These are phyloP conservation scores for Brachyptera risi DNA, from an alignment of 2,888 invertebrate genomes.

Conservation along the genomic window DNA sequence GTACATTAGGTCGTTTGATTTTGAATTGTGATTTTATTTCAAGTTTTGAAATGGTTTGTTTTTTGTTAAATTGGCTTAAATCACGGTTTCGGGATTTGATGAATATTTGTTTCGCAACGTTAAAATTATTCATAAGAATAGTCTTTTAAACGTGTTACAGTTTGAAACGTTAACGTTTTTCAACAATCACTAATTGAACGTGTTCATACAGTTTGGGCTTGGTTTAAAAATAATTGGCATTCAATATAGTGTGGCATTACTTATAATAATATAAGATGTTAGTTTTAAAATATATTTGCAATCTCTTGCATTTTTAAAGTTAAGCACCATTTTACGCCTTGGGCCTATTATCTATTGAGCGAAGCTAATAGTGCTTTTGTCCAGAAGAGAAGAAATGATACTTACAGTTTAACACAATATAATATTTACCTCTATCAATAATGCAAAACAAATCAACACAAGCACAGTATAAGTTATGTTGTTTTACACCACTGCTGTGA, in stretches of 20 bases:
- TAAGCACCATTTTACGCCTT: background rate
- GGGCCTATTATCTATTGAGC: no score
- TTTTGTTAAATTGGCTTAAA: constrained; percentile 17
- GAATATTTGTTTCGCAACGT: constrained; percentile 24
- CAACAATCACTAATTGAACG: no score
- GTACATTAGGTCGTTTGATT: background rate
- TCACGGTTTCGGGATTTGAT: constrained; percentile 30
- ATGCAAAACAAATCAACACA: no score
- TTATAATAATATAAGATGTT: background rate
- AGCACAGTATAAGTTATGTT: background rate
- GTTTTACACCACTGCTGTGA: constrained; percentile 57
- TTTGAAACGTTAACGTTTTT: background rate
- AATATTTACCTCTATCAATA: no score
- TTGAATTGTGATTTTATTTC: constrained; percentile 18
- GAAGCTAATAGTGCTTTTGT: no score
- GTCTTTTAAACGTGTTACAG: constrained; percentile 23
- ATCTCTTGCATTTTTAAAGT: background rate
- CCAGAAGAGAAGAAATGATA: no score
- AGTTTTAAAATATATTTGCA: background rate
- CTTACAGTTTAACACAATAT: no score
- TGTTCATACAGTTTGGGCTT: constrained; percentile 27
- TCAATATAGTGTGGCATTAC: background rate
- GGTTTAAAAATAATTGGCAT: no score
- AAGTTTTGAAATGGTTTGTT: constrained; percentile 16
- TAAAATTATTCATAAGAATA: constrained; percentile 23